Conservation (phyloP, 1,140 invertebrate species). For the Drosophila quadrilineata region DNA sequence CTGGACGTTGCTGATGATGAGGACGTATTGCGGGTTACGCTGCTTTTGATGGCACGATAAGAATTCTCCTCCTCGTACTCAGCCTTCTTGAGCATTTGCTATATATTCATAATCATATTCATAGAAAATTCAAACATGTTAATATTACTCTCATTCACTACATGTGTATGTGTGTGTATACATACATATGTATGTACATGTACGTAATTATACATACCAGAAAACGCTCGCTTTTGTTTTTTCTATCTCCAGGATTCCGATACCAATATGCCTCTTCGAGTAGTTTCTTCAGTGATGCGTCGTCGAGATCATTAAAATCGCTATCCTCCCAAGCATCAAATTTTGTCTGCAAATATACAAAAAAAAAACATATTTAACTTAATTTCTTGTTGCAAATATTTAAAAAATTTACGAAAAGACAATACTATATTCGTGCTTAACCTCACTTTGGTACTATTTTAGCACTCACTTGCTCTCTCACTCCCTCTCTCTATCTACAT, state of each 20-base stretch:
- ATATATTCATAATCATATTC: no score
- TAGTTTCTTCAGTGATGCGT: conserved; percentile 85
- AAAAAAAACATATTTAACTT: no score
- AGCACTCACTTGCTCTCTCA: no score
- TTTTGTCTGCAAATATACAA: conserved; percentile 65
- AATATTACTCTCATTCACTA: background rate
- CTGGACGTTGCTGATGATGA: conserved; percentile 48
- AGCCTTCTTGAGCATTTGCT: conserved; percentile 80
- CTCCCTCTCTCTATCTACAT: no score
- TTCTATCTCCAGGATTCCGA: conserved; percentile 86
- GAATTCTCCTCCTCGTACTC: conserved; percentile 77
- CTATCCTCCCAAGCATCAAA: conserved; percentile 84
- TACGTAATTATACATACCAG: conserved; percentile 84
- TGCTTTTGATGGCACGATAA: conserved; percentile 66
- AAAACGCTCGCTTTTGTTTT: conserved; percentile 87
- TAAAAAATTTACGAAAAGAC: background rate
- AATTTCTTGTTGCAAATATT: no score
- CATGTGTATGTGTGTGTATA: background rate
- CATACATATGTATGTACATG: background rate
- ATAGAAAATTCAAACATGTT: background rate
- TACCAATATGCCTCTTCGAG: conserved; percentile 88
- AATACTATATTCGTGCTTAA: conserved; percentile 19
- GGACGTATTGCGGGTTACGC: conserved; percentile 59
- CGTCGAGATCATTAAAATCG: conserved; percentile 85
- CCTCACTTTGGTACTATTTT: no score